phyloP scores from a whole-genome alignment of 1,140 invertebrate species.

The Drosophila tristis region DNA sequence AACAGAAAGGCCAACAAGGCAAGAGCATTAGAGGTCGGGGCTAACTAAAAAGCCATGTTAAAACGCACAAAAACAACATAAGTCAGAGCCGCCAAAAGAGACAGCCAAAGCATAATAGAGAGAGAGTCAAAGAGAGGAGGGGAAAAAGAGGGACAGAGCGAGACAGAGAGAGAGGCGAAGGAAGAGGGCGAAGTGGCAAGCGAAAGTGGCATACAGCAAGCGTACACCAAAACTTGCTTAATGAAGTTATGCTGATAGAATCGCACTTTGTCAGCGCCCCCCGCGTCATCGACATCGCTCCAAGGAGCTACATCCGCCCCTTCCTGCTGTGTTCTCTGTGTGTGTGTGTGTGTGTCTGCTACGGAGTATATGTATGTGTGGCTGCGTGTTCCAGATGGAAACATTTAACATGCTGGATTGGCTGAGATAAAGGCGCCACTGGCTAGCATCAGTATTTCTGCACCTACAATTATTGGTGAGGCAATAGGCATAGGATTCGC shows the following conservation, averaged over 20 bases:
- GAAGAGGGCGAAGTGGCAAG: constrained; percentile 3
- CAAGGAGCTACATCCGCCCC: not conserved
- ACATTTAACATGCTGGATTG: constrained; percentile 1
- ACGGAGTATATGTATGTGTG: not conserved
- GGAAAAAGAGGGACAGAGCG: constrained; percentile 20
- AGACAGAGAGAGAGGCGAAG: not conserved
- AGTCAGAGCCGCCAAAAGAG: constrained; percentile 23
- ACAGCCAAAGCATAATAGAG: not conserved
- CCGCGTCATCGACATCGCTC: constrained; percentile 21
- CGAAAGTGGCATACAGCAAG: constrained; percentile 24
- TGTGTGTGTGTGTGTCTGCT: not conserved
- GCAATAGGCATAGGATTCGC: too few species aligned
- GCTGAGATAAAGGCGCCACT: not conserved
- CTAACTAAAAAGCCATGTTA: constrained; percentile 72
- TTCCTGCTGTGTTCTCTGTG: too few species aligned
- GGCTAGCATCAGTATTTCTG: too few species aligned
- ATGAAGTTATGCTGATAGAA: constrained; percentile 83
- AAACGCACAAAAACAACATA: constrained; percentile 63
- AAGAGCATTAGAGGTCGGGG: constrained; percentile 34
- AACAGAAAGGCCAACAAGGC: constrained; percentile 21
- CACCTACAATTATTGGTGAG: too few species aligned
- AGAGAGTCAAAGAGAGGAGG: not conserved
- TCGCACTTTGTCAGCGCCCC: constrained; percentile 65
- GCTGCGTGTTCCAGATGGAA: not conserved
- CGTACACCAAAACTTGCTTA: constrained; percentile 62